A percentile compares a stretch with the other conserved stretches of the same genome.
These are phyloP conservation scores for Mus pahari DNA, from an alignment of 2,113 vertebrate genomes.

Conservation along the genomic window DNA sequence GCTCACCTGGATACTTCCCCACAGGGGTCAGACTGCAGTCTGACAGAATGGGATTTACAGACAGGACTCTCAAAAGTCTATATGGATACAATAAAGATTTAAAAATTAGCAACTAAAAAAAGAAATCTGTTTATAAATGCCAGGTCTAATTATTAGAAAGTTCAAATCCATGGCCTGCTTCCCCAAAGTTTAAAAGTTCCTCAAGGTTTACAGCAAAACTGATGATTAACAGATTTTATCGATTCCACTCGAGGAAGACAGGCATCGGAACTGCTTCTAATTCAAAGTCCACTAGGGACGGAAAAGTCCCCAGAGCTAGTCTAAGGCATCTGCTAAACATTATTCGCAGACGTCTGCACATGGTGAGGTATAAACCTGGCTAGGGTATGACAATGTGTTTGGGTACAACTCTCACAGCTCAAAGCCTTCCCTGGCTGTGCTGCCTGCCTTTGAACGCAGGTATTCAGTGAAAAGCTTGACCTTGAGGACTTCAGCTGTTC, in stretches of 20 bases:
- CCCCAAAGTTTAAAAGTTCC: constrained; percentile 41
- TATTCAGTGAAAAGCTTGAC: background rate
- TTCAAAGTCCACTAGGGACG: background rate
- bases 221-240: constrained; percentile 67
- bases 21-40: background rate
- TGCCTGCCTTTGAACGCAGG: background rate
- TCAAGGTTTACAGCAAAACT: constrained; percentile 52
- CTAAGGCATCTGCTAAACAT: background rate
- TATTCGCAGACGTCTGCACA: background rate
- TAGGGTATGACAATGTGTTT: background rate
- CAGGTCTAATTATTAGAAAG: background rate
- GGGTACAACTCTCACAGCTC: background rate
- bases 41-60: background rate
- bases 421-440: background rate
- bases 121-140: background rate
- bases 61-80: background rate
- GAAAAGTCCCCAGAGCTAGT: background rate
- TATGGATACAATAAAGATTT: background rate
- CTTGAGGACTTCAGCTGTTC: background rate
- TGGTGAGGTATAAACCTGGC: background rate
- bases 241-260: constrained; percentile 23
- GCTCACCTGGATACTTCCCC: background rate
- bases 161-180: constrained; percentile 9
- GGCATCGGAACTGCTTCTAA: constrained; percentile 3
- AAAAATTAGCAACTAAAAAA: background rate